Evolutionary conservation across 2,888 invertebrate species (phyloP).

Genomic region (Acanthosepion pharaonis): DNA sequence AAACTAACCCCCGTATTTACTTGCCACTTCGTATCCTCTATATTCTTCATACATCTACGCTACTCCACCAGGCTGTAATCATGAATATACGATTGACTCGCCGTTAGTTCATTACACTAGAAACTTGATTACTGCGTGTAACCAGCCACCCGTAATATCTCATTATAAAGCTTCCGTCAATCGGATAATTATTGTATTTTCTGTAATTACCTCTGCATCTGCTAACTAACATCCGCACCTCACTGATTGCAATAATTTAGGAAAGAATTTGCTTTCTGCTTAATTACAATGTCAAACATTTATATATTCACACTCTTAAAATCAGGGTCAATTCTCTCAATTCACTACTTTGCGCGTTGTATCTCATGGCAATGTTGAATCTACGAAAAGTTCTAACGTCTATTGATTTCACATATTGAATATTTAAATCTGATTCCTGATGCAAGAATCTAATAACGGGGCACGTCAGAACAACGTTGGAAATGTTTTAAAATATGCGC

Average conservation of each 20-base stretch:
- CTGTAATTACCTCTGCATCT: constrained; percentile 13
- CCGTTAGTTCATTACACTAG: neutral
- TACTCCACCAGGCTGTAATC: neutral
- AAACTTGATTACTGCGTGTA: constrained; percentile 20
- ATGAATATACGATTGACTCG: neutral
- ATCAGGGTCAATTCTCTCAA: too few species aligned
- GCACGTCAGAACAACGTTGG: too few species aligned
- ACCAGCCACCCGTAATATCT: neutral
- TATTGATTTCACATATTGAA: too few species aligned
- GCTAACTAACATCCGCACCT: constrained; percentile 4
- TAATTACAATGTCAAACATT: neutral
- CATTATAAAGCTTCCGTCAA: neutral
- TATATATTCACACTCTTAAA: too few species aligned
- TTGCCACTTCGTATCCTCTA: neutral
- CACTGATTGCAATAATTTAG: neutral
- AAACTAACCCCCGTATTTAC: neutral
- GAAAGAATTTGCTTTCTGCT: neutral
- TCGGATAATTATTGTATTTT: constrained; percentile 20
- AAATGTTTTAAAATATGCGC: too few species aligned
- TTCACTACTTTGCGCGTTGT: too few species aligned
- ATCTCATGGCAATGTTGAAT: too few species aligned
- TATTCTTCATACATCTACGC: neutral
- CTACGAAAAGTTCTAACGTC: too few species aligned
- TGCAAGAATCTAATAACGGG: too few species aligned
- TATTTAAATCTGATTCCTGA: too few species aligned